Evolutionary conservation across 2,888 invertebrate species (phyloP), one percentile per base, ranked within the genome.

Genomic region (Spisula subtruncata): DNA sequence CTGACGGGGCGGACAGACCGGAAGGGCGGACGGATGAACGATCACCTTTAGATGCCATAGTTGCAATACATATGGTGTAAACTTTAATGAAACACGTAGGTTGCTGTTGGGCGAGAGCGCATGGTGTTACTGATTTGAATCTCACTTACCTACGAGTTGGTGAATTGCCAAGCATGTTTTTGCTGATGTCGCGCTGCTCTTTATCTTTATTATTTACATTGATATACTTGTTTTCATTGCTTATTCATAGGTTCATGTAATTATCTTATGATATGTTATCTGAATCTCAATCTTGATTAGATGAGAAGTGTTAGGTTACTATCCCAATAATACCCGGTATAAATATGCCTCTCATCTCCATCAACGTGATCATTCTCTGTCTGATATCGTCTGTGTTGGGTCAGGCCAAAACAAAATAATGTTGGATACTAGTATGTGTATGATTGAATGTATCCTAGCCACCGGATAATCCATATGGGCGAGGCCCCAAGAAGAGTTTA

Each of bases 171-270:
- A 25, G 8, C 41, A 25, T 18, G 1, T 60, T 66, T n/a, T 25
- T 25, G 60, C 12, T 25, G 60, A 66, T 66, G n/a, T 25, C 60
- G 25, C 10, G 25, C 25, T 66, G 60, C 25, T 25, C 60, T n/a
- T 66, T 66, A 66, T 66, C 60, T 66, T 25, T n/a, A n/a, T 25
- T 66, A 66, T n/a, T 66, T 66, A 25, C 60, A 66, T 66, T n/a
- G 60, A 66, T 25, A 66, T 66, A 25, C 10, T 66, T 66, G 25
- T 25, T 66, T n/a, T 66, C 25, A 25, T 66, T 66, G 60, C 60
- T 66, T 10, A n/a, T n/a, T 66, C 25, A 66, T 66, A 2, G 25
- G 12, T 0, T 66, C 25, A 25, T 25, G 25, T 66, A 66, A 10
- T 66, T 10, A 25, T 25, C 25, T 10, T n/a, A n/a, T 20, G 20